Evolutionary conservation across 2,113 vertebrate genomes (phyloP), one percentile per base, ranked within the genome.

Genomic region (rabbit (Oryctolagus cuniculus)): DNA sequence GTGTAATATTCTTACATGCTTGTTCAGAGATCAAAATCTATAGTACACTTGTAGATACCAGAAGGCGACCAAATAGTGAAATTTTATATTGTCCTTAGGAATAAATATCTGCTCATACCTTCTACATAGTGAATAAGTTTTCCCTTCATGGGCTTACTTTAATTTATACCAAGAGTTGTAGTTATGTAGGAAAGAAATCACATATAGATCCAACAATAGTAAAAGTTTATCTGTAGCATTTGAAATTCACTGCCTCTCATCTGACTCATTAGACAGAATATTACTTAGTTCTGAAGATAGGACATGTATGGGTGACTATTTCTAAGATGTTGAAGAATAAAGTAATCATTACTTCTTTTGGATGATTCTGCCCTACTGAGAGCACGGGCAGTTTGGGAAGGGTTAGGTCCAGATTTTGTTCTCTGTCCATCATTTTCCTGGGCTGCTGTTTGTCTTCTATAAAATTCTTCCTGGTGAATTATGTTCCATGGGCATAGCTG

Each of bases 331-430:
- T 72, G 51, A 84, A 85, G 29, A 64, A 34, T 44, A 36, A 44
- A 58, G 49, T 29, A 73, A 31, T 49, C 64, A 69, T 70, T 9
- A 31, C 25, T 74, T 74, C 64, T 61, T 79, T 64, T n/a, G 1
- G 4, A 27, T 74, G 7, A 11, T 53, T 92, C 22, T 81, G 10
- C 6, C 10, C 22, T 74, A 21, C 0, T 51, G 55, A 25, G 31
- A 34, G 27, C 21, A 64, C 29, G 36, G 38, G 22, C 16, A 25
- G 38, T n/a, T 8, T 38, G 2, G 21, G 1, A 8, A 34, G 19
- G 49, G 74, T 83, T 87, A 84, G 29, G 80, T 73, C 25, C 44
- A 87, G 61, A 63, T n/a, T 96, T 92, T 92, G 8, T 21, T 92
- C 1, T 87, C 75, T 91, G n/a, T 51, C 34, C 44, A 25, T 73